A percentile compares a stretch with the other conserved stretches of the same genome.
phyloP scores from a whole-genome alignment of 2,797 vertebrate species.

The Lerista edwardsae region DNA sequence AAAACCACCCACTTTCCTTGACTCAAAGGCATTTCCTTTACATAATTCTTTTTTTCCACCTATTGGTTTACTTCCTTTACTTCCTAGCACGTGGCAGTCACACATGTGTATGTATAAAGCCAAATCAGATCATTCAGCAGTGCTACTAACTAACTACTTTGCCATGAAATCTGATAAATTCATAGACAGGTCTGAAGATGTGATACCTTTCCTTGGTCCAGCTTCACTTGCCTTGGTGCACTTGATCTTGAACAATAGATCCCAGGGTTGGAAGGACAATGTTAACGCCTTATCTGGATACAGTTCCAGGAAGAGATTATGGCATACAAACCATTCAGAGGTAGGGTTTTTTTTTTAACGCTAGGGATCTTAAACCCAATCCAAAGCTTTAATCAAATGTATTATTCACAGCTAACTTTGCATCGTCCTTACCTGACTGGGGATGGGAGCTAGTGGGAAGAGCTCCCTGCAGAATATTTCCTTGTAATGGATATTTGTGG shows the following conservation, averaged over 20 bases:
- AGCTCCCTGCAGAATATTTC: slow-evolving; percentile 47
- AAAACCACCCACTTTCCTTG: neutral
- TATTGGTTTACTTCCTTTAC: neutral
- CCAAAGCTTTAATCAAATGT: slow-evolving; percentile 28
- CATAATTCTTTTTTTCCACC: neutral
- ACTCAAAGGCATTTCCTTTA: neutral
- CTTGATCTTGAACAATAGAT: slow-evolving; percentile 9
- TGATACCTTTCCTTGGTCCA: neutral
- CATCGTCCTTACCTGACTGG: neutral
- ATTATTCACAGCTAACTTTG: slow-evolving; percentile 30
- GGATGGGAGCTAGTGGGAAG: slow-evolving; percentile 24
- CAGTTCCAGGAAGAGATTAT: slow-evolving; percentile 36
- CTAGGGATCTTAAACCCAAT: slow-evolving; percentile 18
- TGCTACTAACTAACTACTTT: neutral
- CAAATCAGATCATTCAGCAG: neutral
- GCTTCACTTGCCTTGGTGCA: neutral
- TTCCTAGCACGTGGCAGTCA: neutral
- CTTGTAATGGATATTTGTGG: slow-evolving; percentile 61
- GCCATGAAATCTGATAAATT: neutral
- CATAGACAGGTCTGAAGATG: neutral
- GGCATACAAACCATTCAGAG: neutral
- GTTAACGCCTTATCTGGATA: slow-evolving; percentile 24
- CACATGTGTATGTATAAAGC: neutral
- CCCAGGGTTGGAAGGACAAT: neutral
- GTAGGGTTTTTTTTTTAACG: neutral